Conservation (phyloP, 1,140 invertebrate species). For the Drosophila trapezifrons region DNA sequence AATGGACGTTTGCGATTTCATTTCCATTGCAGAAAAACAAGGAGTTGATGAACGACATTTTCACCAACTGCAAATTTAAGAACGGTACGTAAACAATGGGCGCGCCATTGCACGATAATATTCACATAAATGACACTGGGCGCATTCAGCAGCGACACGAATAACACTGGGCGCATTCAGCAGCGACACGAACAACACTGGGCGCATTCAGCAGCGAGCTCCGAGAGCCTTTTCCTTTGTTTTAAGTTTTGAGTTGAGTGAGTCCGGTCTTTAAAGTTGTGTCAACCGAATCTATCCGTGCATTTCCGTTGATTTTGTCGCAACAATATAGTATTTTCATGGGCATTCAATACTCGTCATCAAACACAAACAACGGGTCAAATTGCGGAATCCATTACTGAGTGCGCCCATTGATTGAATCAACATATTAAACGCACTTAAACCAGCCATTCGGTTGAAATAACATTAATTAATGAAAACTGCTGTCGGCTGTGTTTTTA, state of each 20-base stretch:
- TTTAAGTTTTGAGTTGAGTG: too few species aligned
- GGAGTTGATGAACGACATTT: slow-evolving; percentile 88
- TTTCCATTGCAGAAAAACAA: slow-evolving; percentile 88
- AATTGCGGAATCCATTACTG: slow-evolving; percentile 1
- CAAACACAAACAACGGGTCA: background rate
- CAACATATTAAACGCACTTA: slow-evolving; percentile 9
- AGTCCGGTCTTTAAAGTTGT: too few species aligned
- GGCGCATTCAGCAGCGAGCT: too few species aligned
- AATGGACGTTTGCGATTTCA: slow-evolving; percentile 62
- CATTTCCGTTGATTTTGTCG: background rate
- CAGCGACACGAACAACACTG: too few species aligned
- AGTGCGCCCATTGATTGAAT: slow-evolving; percentile 13
- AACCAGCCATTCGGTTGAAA: slow-evolving; percentile 11
- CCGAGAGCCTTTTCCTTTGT: too few species aligned
- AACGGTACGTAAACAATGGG: slow-evolving; percentile 85
- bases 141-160: background rate
- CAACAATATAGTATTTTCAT: background rate
- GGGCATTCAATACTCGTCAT: background rate
- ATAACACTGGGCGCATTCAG: too few species aligned
- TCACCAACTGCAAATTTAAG: slow-evolving; percentile 87
- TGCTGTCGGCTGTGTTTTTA: slow-evolving; percentile 47
- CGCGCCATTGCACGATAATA: background rate
- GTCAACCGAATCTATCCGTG: too few species aligned
- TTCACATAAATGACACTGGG: background rate
- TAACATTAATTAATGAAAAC: slow-evolving; percentile 33